phyloP scores from a whole-genome alignment of 2,113 vertebrate species.

The Sterrhoptilus dennistouni region DNA sequence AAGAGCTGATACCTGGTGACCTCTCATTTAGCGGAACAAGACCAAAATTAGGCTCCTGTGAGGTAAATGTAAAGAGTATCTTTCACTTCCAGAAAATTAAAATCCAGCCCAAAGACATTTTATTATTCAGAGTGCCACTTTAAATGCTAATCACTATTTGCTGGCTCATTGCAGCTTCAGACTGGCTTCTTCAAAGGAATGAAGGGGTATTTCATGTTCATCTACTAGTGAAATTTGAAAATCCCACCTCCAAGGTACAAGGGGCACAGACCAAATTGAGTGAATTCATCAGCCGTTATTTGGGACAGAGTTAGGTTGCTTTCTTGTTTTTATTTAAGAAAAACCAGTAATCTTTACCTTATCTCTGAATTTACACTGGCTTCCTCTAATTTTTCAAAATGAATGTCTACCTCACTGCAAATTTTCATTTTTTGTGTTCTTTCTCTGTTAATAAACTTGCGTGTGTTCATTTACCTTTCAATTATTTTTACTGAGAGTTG shows the following conservation, averaged over 20 bases:
- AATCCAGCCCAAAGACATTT: neutral
- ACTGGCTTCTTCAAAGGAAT: neutral
- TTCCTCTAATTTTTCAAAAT: neutral
- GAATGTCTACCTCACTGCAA: neutral
- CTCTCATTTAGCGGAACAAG: neutral
- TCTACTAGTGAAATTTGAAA: neutral
- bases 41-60: neutral
- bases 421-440: neutral
- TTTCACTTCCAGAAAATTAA: conserved; percentile 1
- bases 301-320: neutral
- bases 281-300: neutral
- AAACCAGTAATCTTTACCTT: neutral
- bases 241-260: neutral
- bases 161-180: conserved; percentile 14
- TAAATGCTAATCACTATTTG: conserved; percentile 42
- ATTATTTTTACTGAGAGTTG: neutral
- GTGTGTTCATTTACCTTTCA: neutral
- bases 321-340: neutral
- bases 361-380: neutral
- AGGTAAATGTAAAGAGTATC: neutral
- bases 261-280: neutral
- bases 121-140: conserved; percentile 22
- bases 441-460: neutral
- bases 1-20: neutral
- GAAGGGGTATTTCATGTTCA: neutral